phyloP scores from a whole-genome alignment of 2,888 invertebrate genomes.

The Operophtera brumata region DNA sequence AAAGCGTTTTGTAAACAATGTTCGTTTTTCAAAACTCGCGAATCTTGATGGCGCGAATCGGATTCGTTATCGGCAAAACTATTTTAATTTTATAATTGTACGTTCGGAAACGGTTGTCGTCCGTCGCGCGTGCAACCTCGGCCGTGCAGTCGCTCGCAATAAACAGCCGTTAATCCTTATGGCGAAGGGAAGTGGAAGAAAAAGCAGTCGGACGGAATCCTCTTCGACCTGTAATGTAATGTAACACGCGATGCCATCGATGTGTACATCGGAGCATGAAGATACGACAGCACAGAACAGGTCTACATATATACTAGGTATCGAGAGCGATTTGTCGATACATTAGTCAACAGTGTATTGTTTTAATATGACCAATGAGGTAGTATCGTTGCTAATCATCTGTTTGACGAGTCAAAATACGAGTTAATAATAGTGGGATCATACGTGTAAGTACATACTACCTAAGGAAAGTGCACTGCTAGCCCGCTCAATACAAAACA shows the following conservation, averaged over 20 bases:
- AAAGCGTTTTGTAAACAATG: constrained; percentile 50
- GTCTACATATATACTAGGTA: too few species aligned
- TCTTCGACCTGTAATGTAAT: constrained; percentile 31
- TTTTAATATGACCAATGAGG: constrained; percentile 17
- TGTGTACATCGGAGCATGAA: constrained; percentile 22
- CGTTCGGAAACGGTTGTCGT: constrained; percentile 38
- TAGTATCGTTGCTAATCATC: constrained; percentile 18
- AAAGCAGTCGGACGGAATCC: constrained; percentile 34
- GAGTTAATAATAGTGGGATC: too few species aligned
- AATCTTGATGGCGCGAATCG: constrained; percentile 36
- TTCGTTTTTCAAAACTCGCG: constrained; percentile 51
- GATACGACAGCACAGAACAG: too few species aligned
- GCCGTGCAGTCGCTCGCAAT: constrained; percentile 61
- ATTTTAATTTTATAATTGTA: constrained; percentile 26
- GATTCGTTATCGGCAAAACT: constrained; percentile 40
- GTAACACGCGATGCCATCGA: constrained; percentile 28
- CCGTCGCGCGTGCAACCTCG: constrained; percentile 58
- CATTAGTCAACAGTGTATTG: constrained; percentile 32
- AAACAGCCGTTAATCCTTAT: constrained; percentile 39
- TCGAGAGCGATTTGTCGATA: constrained; percentile 37
- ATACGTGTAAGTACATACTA: too few species aligned
- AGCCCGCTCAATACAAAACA: too few species aligned
- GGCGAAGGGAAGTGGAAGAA: constrained; percentile 37
- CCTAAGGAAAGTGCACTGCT: too few species aligned
- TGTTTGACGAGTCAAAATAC: background rate